Conservation (phyloP, 2,113 vertebrate species). For the Craseonycteris thonglongyai region DNA sequence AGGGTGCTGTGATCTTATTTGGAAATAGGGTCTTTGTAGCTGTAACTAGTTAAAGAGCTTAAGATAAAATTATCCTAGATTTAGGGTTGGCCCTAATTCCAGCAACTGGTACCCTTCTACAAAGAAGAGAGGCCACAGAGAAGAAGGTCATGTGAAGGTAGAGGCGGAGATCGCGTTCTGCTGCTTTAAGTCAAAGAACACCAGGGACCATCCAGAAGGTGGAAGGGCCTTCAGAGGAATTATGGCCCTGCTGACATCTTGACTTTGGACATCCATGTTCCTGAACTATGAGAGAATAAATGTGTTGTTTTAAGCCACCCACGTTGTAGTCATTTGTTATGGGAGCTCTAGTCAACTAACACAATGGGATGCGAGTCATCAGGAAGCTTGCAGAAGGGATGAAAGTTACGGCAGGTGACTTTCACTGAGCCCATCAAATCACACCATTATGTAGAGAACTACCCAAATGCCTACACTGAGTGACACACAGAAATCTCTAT, state of each 20-base stretch:
- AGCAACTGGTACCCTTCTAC: not conserved
- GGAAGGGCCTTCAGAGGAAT: not conserved
- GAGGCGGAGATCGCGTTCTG: not conserved
- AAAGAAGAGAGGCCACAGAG: not conserved
- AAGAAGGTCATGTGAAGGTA: not conserved
- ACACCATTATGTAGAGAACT: not conserved
- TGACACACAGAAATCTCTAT: not conserved
- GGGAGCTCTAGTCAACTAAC: not conserved
- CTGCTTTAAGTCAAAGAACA: not conserved
- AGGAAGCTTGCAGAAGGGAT: not conserved
- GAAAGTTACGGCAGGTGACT: not conserved
- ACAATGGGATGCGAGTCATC: not conserved
- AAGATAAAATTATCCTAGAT: not conserved
- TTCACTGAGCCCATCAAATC: not conserved
- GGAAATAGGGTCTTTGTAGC: not conserved
- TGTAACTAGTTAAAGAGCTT: not conserved
- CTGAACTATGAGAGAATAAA: not conserved
- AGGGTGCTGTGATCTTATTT: not conserved
- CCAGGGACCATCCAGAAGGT: not conserved
- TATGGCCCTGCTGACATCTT: too few relatives aligned
- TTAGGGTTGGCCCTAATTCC: not conserved
- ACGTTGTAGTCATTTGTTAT: not conserved
- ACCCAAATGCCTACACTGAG: not conserved
- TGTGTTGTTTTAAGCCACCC: not conserved
- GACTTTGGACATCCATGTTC: not conserved